These are phyloP conservation scores for Stichodactyla mertensii DNA, from an alignment of 64 coral and sea anemone species.

Conservation along the genomic window DNA sequence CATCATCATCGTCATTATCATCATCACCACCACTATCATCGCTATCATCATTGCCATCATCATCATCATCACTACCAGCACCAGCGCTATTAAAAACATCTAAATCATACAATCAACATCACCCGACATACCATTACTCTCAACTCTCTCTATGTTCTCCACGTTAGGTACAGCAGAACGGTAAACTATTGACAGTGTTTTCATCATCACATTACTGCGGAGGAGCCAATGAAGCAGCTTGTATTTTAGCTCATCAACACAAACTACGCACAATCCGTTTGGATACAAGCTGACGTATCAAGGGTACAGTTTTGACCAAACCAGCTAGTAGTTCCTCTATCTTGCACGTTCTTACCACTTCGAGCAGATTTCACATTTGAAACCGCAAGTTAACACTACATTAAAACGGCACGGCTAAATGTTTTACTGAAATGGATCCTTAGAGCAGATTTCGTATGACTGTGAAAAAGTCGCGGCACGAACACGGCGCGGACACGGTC, in stretches of 20 bases:
- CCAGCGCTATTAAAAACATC: neutral
- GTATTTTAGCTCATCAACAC: slow-evolving; percentile 69
- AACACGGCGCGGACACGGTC: no score
- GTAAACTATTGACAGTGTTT: slow-evolving; percentile 73
- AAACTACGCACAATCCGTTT: slow-evolving; percentile 70
- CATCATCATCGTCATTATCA: neutral
- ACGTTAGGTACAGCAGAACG: slow-evolving; percentile 77
- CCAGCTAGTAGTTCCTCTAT: no score
- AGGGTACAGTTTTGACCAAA: no score
- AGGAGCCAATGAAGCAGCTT: slow-evolving; percentile 75
- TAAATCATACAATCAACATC: no score
- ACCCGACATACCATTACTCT: neutral
- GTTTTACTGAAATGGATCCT: no score
- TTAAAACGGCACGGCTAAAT: no score
- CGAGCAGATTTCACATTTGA: no score
- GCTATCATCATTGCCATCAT: neutral
- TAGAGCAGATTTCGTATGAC: no score
- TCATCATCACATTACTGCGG: slow-evolving; percentile 79
- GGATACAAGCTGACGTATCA: slow-evolving; percentile 44
- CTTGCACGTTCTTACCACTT: no score
- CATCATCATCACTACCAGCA: neutral
- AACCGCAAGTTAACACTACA: no score
- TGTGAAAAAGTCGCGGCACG: no score
- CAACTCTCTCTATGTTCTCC: neutral
- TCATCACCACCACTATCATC: neutral